Conservation (phyloP, 2,797 vertebrate species). For the Ispidina picta region DNA sequence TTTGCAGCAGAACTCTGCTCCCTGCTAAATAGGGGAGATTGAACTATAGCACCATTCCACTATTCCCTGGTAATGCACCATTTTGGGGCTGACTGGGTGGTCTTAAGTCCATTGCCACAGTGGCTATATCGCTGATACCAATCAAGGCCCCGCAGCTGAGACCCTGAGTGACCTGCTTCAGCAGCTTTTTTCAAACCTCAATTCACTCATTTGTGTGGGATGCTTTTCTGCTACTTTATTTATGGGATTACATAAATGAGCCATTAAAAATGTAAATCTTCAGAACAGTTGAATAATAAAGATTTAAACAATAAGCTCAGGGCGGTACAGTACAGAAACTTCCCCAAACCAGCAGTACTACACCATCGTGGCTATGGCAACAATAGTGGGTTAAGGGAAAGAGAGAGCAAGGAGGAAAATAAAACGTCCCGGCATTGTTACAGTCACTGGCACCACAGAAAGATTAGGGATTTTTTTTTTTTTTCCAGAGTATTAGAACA, state of each 20-base stretch:
- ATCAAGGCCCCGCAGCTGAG: constrained; percentile 86
- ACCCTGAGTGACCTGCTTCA: constrained; percentile 83
- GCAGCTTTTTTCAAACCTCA: constrained; percentile 79
- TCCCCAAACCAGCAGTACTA: constrained; percentile 63
- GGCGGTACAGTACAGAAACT: constrained; percentile 82
- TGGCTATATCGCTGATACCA: constrained; percentile 81
- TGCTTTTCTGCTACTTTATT: constrained; percentile 86
- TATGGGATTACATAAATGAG: constrained; percentile 91
- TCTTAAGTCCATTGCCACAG: constrained; percentile 86
- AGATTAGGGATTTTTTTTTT: constrained; percentile 74
- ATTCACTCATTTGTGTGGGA: constrained; percentile 84
- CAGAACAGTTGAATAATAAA: constrained; percentile 85
- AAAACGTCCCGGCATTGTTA: constrained; percentile 72
- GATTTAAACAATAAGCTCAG: constrained; percentile 83
- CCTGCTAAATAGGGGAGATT: constrained; percentile 80
- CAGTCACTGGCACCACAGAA: constrained; percentile 74
- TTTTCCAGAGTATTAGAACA: constrained; percentile 72
- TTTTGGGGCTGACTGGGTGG: constrained; percentile 86
- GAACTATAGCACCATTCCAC: constrained; percentile 80
- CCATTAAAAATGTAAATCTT: constrained; percentile 92
- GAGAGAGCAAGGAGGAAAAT: constrained; percentile 71
- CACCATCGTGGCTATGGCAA: constrained; percentile 79
- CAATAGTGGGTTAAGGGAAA: constrained; percentile 73
- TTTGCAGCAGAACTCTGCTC: constrained; percentile 78
- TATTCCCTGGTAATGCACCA: constrained; percentile 80